phyloP scores from a whole-genome alignment of 2,888 invertebrate genomes.

The Hydraecia micacea region DNA sequence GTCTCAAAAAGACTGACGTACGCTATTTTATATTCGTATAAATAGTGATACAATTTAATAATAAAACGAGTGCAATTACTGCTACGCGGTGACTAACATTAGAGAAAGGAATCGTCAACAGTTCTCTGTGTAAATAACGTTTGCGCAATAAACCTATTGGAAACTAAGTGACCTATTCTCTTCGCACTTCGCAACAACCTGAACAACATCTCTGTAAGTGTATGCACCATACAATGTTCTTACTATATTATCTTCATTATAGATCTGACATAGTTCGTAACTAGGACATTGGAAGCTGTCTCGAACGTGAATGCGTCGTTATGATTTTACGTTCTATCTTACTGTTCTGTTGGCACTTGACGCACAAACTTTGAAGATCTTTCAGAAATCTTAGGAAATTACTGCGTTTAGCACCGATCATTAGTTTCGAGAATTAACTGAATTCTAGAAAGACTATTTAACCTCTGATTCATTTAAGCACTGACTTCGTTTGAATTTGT shows the following conservation, averaged over 20 bases:
- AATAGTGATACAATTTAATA: too few species aligned
- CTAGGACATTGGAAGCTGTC: slow-evolving; percentile 1
- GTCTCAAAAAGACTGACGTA: too few species aligned
- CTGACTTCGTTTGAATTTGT: slow-evolving; percentile 21
- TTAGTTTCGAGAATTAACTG: slow-evolving; percentile 3
- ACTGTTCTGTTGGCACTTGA: neutral
- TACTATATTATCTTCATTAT: slow-evolving; percentile 9
- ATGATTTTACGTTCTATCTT: slow-evolving; percentile 8
- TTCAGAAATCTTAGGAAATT: neutral
- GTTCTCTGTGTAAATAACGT: too few species aligned
- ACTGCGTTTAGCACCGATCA: slow-evolving; percentile 6
- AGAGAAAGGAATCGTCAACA: too few species aligned
- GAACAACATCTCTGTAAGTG: too few species aligned
- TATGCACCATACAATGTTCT: too few species aligned
- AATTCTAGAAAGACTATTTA: neutral
- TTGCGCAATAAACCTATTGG: too few species aligned
- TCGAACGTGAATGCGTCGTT: slow-evolving; percentile 3
- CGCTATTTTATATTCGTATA: too few species aligned
- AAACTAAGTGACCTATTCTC: too few species aligned
- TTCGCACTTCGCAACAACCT: too few species aligned
- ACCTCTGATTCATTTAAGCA: slow-evolving; percentile 13
- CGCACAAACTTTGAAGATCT: slow-evolving; percentile 21
- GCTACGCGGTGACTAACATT: too few species aligned
- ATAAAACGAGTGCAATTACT: too few species aligned
- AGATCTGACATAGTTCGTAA: slow-evolving; percentile 33